Evolutionary conservation across 2,888 invertebrate genomes (phyloP), one percentile per base, ranked within the genome.

Genomic region (Fragum sueziense): DNA sequence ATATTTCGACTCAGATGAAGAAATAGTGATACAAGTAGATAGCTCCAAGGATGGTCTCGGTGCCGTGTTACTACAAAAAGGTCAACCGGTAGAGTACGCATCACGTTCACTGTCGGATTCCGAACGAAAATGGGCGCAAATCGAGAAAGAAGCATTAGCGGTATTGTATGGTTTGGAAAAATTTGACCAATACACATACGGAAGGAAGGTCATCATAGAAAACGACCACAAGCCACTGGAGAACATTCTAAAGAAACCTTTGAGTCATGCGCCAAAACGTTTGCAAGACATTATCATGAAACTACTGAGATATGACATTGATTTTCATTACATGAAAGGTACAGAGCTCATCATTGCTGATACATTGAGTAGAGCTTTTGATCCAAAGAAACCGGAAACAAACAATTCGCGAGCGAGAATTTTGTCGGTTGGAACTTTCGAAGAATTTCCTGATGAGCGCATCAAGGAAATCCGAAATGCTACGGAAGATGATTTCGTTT

Each of bases 71-170:
- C n/a, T 84, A 6, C 86, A 87, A 57, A 73, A 85, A 11, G 81
- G 84, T 2, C 68, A 72, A 27, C 84, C 85, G 0, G 61, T 84
- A 2, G 81, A 86, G 69, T 86, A 74, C 59, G 85, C 86, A 7
- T 85, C 80, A 22, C 47, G 85, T 7, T 68, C 80, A 9, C 67
- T 88, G 25, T 79, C 74, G 27, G 20, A 57, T 14, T 70, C 81
- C 14, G 82, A 87, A 70, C 52, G 71, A 33, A 82, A 82, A 22
- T 88, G 84, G 86, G 85, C 86, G 7, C 86, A 86, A 22, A 86
- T 82, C n/a, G 86, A 86, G 69, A 85, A 85, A 47, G 85, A 83
- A 71, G 75, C 82, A 4, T 52, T 80, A 22, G 31, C 79, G 0
- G 65, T 83, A 0, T 54, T 85, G 11, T 86, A 65, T 77, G 82